Base-by-base conservation (phyloP, 2,888 invertebrate species). In the Hydriomena furcata region DNA sequence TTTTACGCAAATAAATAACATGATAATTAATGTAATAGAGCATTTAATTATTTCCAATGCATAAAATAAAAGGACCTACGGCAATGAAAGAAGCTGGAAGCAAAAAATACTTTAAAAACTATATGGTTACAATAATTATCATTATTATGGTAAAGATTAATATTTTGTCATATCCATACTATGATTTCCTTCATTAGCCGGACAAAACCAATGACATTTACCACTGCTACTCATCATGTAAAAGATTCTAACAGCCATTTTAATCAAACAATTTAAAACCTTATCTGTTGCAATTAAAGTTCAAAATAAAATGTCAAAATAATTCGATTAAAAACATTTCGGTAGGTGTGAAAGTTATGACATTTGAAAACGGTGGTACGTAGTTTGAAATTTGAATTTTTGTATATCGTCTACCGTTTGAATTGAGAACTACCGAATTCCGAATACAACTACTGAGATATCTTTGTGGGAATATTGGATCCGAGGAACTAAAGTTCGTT, bases 181-280 rank as follows among this genome's bases (percentile, higher is more conserved):
- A 60, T 40, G 57, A 55, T 55, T 59, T 56, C 55, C 81, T 84
- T 87, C 87, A 86, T 88, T 87, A 87, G 81, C 66, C 63, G 74
- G 63, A 84, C 84, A 84, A 81, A 84, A 81, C 84, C 85, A 86
- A 82, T 84, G 87, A 85, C 85, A 86, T 87, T 85, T 81, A 86
- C 79, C 78, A 76, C 74, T 61, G 54, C 48, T 41, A 30, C 38
- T 35, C 8, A 41, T 44, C 51, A 44, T 51, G 34, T 37, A 52
- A 34, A 65, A 78, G 23, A 68, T 49, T 56, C 5, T 52, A 77
- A 69, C 44, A 49, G 6, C 52, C 1, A 27, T 32, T 31, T 3
- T 0, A 0, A 7, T 5, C 13, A 57, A 31, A 7, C 17, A 1
- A 58, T 41, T 42, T 10, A 31, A 11, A 37, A 46, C 37, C 34